Conservation (phyloP, 2,797 vertebrate species). For the Intellagama lesueurii region DNA sequence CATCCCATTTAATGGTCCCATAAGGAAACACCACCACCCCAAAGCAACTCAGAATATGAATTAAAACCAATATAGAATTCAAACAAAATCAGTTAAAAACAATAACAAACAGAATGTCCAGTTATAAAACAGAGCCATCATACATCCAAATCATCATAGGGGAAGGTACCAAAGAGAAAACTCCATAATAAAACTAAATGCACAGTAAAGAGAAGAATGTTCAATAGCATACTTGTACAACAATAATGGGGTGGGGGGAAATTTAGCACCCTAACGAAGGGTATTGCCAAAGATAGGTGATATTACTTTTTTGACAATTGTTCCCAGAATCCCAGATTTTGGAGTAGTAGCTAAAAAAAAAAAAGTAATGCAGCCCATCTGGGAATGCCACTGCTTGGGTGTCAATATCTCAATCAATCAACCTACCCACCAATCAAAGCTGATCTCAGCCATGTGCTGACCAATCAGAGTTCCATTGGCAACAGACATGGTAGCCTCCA, state of each 20-base stretch:
- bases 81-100: not conserved
- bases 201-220: not conserved
- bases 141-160: not conserved
- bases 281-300: too few relatives aligned
- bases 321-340: too few relatives aligned
- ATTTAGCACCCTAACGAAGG: too few relatives aligned
- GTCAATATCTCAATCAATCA: too few relatives aligned
- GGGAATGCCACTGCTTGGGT: too few relatives aligned
- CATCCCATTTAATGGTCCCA: not conserved
- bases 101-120: not conserved
- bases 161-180: not conserved
- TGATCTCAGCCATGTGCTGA: too few relatives aligned
- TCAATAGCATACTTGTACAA: not conserved
- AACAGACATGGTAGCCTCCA: not conserved
- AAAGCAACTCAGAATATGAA: not conserved
- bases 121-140: not conserved
- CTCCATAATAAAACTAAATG: not conserved
- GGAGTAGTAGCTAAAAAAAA: too few relatives aligned
- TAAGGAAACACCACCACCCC: too few relatives aligned
- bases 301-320: too few relatives aligned
- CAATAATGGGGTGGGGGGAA: not conserved
- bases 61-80: not conserved
- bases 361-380: too few relatives aligned
- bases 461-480: too few relatives aligned
- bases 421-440: too few relatives aligned